Evolutionary conservation across 2,113 vertebrate genomes (phyloP).

Genomic region (Phodopus roborovskii): DNA sequence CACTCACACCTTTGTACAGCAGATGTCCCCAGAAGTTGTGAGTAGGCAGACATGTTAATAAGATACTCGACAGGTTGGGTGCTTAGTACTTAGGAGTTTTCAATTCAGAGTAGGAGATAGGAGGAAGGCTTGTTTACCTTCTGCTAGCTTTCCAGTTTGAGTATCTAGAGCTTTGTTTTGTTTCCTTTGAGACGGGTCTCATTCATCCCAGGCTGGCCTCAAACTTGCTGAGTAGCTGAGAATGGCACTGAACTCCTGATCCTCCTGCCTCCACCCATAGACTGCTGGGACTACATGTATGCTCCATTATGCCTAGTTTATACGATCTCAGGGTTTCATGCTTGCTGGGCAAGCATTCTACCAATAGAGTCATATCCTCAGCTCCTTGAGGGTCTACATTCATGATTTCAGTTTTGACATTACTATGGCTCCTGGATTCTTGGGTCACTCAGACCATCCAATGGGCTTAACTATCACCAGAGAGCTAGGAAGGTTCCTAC

Average conservation of each 20-base stretch:
- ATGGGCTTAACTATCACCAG: not conserved
- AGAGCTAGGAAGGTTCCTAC: not conserved
- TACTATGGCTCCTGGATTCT: not conserved
- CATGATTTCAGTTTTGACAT: constrained; percentile 15
- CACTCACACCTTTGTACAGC: not conserved
- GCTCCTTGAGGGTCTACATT: not conserved
- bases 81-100: constrained; percentile 22
- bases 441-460: not conserved
- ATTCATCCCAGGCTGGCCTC: not conserved
- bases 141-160: not conserved
- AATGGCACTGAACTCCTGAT: not conserved
- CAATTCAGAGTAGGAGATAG: not conserved
- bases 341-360: not conserved
- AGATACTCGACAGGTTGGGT: constrained; percentile 5
- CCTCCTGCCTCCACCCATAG: not conserved
- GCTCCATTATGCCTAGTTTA: not conserved
- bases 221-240: not conserved
- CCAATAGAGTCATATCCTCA: not conserved
- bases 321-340: not conserved
- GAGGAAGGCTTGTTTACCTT: constrained; percentile 21
- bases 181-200: not conserved
- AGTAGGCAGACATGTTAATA: not conserved
- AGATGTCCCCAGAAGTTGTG: not conserved
- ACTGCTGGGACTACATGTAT: not conserved
- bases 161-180: not conserved